Evolutionary conservation across 2,888 invertebrate species (phyloP), one percentile per base, ranked within the genome.

Genomic region (Pammene aurita): DNA sequence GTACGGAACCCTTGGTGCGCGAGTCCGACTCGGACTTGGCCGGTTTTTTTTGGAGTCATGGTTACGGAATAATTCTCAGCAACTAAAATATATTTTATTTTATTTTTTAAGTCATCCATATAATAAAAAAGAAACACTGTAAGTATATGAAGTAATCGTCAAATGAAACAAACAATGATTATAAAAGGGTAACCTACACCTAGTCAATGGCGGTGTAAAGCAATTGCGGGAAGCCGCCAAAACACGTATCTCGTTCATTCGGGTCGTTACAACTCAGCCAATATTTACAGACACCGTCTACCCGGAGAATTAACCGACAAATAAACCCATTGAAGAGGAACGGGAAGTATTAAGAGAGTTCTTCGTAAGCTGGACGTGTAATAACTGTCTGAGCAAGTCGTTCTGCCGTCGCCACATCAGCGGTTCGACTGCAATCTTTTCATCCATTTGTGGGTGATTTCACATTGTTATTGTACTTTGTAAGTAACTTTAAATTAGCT

Each of bases 231-330:
- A 72, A 84, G 82, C 85, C 87, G 88, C 88, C 89, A 89, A 89
- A 90, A 89, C 90, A 91, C 90, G 90, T 90, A 87, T 78, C 85
- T 84, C 86, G 87, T 89, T 90, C 87, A 88, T 86, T 87, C 80
- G 76, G 77, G 80, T 86, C 84, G 86, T 88, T 88, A 86, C 79
- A 80, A 76, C 73, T 72, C 55, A 76, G 71, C 89, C 89, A 84
- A 74, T 72, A 72, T 78, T 66, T 71, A 71, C 73, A 76, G 88
- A 84, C 74, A 84, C 83, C 74, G 72, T 74, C 72, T 74, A 69
- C 72, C 68, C 68, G 67, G 52, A 55, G 56, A 68, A 67, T 63
- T 72, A 72, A 57, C 67, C 71, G 67, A 72, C 66, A 72, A 78
- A 73, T 73, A 67, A 71, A 71, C 71, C 73, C 71, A 72, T 63